Evolutionary conservation across 92 coral and sea anemone species (phyloP).

Genomic region (Meandrina meandrites): DNA sequence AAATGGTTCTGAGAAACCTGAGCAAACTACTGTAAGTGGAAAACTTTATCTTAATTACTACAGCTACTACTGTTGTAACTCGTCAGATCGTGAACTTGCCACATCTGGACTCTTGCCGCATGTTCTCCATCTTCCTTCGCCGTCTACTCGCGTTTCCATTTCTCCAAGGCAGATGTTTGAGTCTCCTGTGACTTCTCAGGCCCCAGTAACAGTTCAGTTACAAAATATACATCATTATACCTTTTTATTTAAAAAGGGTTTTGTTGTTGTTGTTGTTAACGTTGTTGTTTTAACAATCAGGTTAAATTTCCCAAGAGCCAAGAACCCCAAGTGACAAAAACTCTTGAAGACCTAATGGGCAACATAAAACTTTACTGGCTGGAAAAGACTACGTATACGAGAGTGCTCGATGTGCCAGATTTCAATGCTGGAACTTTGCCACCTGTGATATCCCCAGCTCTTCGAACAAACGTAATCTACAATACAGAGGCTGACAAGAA

Average conservation of each 20-base stretch:
- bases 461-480: constrained; percentile 23
- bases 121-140: not conserved
- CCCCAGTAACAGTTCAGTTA: not conserved
- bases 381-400: constrained; percentile 23
- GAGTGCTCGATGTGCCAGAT: constrained; percentile 5
- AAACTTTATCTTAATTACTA: no score
- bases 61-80: no score
- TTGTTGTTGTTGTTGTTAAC: no score
- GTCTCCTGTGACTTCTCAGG: constrained; percentile 10
- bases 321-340: no score
- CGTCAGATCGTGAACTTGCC: no score
- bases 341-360: no score
- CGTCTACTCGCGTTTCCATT: not conserved
- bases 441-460: constrained; percentile 47
- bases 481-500: constrained; percentile 58
- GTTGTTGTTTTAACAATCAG: no score
- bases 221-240: no score
- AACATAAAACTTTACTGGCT: constrained; percentile 31
- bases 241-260: no score
- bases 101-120: not conserved
- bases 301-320: no score
- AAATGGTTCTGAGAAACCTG: no score
- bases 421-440: constrained; percentile 40
- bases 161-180: not conserved
- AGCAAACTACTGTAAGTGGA: no score